Evolutionary conservation across 2,797 vertebrate species (phyloP), one percentile per base, ranked within the genome.

Genomic region (Liasis olivaceus): DNA sequence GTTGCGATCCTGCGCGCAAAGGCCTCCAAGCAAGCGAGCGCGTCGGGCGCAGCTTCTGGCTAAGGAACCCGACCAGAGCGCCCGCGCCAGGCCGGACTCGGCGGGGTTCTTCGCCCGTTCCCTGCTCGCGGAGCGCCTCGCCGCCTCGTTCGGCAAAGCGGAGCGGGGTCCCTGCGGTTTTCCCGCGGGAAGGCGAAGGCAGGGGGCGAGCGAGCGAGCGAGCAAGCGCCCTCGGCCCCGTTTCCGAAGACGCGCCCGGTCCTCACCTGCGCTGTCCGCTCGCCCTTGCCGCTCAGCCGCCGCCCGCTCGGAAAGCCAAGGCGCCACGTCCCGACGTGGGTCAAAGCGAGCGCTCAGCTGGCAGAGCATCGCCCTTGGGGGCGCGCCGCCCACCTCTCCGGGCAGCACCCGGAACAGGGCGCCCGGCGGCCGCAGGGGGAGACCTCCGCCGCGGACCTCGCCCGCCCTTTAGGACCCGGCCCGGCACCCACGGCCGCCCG

Each of bases 261-360:
- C 2, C 72, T 81, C 72, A 81, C 72, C 72, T 81, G 72, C 36
- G 72, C 36, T 47, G 8, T 36, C 36, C 36, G 47, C 72, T 47
- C 20, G 72, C 0, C 36, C 64, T 28, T 9, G 11, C 28, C 24
- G 7, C 62, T 63, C 22, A 8, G 96, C 94, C 85, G 88, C 84
- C 36, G 63, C 86, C 72, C 22, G 95, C 26, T 86, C 87, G 24
- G 89, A 87, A 58, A 98, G 93, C 96, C 96, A 95, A 1, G 97
- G 96, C 5, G 90, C 90, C 94, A 98, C 97, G 85, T 98, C 98
- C 91, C 90, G 86, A 31, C 36, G 88, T 31, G 95, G 96, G 1
- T 97, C 96, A 86, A 98, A 98, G 20, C 89, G 89, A 56, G 93
- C 47, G 13, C 88, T 89, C 81, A 97, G 95, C 24, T 94, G 93